These are phyloP conservation scores for Lampropteryx suffumata DNA, from an alignment of 2,888 invertebrate species.

Conservation along the genomic window DNA sequence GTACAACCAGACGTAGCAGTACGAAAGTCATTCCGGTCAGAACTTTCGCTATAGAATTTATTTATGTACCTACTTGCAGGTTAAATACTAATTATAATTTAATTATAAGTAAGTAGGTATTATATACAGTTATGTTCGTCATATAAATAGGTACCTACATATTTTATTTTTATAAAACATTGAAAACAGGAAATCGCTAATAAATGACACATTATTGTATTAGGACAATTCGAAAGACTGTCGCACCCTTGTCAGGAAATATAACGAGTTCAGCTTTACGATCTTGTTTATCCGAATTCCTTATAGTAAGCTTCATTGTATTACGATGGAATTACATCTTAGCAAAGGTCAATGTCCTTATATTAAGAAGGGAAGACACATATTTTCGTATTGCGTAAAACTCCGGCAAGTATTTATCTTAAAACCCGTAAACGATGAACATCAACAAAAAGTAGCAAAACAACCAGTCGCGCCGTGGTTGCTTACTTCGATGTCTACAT, in stretches of 20 bases:
- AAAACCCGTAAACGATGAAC: slow-evolving; percentile 11
- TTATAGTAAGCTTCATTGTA: slow-evolving; percentile 27
- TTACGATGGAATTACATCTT: slow-evolving; percentile 26
- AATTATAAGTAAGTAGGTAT: no score
- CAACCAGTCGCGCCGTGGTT: slow-evolving; percentile 36
- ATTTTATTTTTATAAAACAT: not conserved
- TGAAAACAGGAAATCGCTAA: slow-evolving; percentile 11
- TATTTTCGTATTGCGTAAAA: slow-evolving; percentile 2
- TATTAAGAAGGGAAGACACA: slow-evolving; percentile 15
- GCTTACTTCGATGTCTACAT: slow-evolving; percentile 45
- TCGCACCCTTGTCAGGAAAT: slow-evolving; percentile 55
- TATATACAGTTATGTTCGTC: no score
- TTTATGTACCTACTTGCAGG: no score
- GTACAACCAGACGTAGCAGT: no score
- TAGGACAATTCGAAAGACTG: slow-evolving; percentile 42
- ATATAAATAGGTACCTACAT: not conserved
- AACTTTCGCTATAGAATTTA: no score
- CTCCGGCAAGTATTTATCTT: slow-evolving; percentile 5
- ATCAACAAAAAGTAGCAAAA: slow-evolving; percentile 34
- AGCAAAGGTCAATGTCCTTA: slow-evolving; percentile 29
- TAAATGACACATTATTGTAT: slow-evolving; percentile 39
- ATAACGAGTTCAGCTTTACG: slow-evolving; percentile 57
- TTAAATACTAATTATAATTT: no score
- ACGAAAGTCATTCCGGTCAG: no score
- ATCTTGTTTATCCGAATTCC: slow-evolving; percentile 55